phyloP scores from a whole-genome alignment of 2,888 invertebrate genomes.

The Monochamus alternatus region DNA sequence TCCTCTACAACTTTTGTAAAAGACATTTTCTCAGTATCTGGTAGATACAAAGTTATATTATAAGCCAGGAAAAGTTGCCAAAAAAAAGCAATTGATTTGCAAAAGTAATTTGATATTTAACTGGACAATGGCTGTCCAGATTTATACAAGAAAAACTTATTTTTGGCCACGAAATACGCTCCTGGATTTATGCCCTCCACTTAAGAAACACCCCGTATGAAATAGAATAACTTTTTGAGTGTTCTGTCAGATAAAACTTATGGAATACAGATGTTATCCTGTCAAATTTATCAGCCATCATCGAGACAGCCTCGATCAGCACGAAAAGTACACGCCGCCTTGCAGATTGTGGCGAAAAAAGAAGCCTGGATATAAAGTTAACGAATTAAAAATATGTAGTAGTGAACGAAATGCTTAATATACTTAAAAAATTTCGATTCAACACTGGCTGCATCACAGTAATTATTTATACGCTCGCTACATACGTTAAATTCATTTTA shows the following conservation, averaged over 20 bases:
- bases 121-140: no score
- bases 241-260: not conserved
- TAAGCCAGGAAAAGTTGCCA: no score
- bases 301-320: not conserved
- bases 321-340: not conserved
- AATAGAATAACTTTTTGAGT: no score
- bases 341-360: not conserved
- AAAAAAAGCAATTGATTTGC: no score
- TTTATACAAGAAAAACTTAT: no score
- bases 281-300: not conserved
- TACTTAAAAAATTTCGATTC: conserved; percentile 16
- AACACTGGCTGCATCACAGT: conserved; percentile 29
- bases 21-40: no score
- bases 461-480: conserved; percentile 30
- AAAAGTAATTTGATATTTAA: no score
- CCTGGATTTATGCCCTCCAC: no score
- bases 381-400: not conserved
- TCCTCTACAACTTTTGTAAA: no score
- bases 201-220: no score
- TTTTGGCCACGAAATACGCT: no score
- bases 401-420: conserved; percentile 25
- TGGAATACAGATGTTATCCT: not conserved
- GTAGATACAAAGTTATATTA: no score
- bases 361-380: conserved; percentile 21
- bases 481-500: conserved; percentile 19